Evolutionary conservation across 1,140 invertebrate genomes (phyloP).

Genomic region (Drosophila subpulchrella): DNA sequence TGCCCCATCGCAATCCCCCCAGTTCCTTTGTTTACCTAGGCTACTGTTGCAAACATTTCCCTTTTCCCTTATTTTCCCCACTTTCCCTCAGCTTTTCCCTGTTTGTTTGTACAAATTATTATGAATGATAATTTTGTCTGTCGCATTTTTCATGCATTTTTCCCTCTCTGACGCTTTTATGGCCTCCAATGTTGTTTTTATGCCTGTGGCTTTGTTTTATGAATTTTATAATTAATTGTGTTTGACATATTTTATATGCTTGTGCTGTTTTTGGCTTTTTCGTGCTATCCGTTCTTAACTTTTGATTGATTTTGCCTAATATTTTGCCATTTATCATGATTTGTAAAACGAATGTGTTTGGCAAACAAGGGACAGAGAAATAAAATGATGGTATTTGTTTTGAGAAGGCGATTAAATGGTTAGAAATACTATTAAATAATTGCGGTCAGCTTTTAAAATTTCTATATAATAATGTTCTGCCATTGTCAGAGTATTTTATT

Average conservation of each 20-base stretch:
- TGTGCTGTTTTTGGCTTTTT: constrained; percentile 15
- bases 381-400: constrained; percentile 2
- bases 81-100: not conserved
- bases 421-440: not conserved
- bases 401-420: not conserved
- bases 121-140: constrained; percentile 76
- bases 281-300: constrained; percentile 30
- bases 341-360: not conserved
- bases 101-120: constrained; percentile 75
- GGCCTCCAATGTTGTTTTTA: constrained; percentile 47
- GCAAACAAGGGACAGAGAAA: not conserved
- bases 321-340: constrained; percentile 56
- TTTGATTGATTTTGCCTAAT: constrained; percentile 71
- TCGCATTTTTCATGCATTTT: constrained; percentile 68
- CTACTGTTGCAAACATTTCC: constrained; percentile 42
- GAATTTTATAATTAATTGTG: constrained; percentile 74
- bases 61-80: not conserved
- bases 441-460: not conserved
- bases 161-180: constrained; percentile 54
- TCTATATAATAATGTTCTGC: not conserved
- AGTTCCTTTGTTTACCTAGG: constrained; percentile 38
- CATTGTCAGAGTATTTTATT: not conserved
- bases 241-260: constrained; percentile 66
- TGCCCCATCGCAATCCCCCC: constrained; percentile 31
- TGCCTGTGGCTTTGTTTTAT: constrained; percentile 63